Evolutionary conservation across 23 tunicate genomes (phyloP).

Genomic region (Styela plicata): DNA sequence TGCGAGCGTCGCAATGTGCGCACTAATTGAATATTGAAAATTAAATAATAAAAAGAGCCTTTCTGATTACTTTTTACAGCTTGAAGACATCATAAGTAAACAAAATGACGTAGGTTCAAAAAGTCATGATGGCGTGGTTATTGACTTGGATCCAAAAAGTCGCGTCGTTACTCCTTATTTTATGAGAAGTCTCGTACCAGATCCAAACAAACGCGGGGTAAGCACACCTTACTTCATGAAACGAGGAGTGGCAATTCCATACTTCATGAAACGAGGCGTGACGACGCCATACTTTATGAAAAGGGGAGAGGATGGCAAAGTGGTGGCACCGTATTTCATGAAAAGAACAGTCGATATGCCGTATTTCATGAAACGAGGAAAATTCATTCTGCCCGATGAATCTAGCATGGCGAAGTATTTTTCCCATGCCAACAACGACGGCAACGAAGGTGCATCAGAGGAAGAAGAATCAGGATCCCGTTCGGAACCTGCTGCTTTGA

Average conservation of each 20-base stretch:
- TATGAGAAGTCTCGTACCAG: background rate
- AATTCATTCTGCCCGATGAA: background rate
- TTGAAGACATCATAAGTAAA: background rate
- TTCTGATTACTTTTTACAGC: background rate
- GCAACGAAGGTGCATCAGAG: background rate
- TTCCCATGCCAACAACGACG: background rate
- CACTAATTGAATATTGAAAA: too few relatives aligned
- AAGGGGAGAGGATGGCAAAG: background rate
- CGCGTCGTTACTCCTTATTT: conserved; percentile 6
- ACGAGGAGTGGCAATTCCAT: conserved; percentile 1
- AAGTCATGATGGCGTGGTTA: background rate
- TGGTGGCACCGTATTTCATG: conserved; percentile 8
- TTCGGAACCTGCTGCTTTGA: background rate
- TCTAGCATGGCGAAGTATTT: background rate
- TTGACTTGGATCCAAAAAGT: background rate
- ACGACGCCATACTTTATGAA: background rate
- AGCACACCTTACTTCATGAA: conserved; percentile 1
- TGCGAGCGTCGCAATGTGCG: too few relatives aligned
- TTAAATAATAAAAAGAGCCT: too few relatives aligned
- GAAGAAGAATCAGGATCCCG: background rate
- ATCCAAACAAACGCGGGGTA: background rate
- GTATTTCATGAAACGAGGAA: background rate
- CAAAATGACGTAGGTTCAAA: background rate
- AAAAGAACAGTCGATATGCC: background rate
- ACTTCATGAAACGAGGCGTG: conserved; percentile 5